phyloP scores from a whole-genome alignment of 1,140 invertebrate species.

The Magallana gigas region DNA sequence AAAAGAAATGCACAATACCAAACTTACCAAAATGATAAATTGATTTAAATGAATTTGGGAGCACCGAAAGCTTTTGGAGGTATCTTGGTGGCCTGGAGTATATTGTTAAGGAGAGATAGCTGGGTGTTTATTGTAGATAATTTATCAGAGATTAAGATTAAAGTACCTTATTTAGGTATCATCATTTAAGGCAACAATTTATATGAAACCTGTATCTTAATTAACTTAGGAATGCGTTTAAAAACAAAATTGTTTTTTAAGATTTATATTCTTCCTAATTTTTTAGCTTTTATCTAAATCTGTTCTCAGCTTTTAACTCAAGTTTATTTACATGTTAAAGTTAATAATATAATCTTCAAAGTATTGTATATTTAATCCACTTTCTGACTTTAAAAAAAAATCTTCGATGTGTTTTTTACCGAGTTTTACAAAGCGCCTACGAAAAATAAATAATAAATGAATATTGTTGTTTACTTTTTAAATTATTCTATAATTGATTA shows the following conservation, averaged over 20 bases:
- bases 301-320: neutral
- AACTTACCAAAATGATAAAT: conserved; percentile 47
- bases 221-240: neutral
- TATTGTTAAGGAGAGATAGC: conserved; percentile 8
- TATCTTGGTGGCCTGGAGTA: neutral
- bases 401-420: too few species aligned
- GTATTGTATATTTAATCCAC: too few species aligned
- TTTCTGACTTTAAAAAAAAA: too few species aligned
- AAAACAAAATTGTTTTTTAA: neutral
- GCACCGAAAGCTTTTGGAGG: conserved; percentile 10
- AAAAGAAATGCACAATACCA: conserved; percentile 35
- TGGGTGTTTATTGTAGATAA: conserved; percentile 15
- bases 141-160: conserved; percentile 33
- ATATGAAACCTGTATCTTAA: conserved; percentile 3
- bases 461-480: too few species aligned
- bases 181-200: conserved; percentile 21
- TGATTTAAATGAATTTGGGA: conserved; percentile 33
- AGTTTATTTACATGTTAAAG: neutral
- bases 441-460: too few species aligned
- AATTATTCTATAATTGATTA: too few species aligned
- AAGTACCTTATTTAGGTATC: neutral
- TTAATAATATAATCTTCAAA: too few species aligned
- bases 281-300: neutral
- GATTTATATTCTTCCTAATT: neutral
- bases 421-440: too few species aligned